These are phyloP conservation scores for Zaprionus ghesquierei DNA, from an alignment of 1,140 invertebrate species.

Conservation along the genomic window DNA sequence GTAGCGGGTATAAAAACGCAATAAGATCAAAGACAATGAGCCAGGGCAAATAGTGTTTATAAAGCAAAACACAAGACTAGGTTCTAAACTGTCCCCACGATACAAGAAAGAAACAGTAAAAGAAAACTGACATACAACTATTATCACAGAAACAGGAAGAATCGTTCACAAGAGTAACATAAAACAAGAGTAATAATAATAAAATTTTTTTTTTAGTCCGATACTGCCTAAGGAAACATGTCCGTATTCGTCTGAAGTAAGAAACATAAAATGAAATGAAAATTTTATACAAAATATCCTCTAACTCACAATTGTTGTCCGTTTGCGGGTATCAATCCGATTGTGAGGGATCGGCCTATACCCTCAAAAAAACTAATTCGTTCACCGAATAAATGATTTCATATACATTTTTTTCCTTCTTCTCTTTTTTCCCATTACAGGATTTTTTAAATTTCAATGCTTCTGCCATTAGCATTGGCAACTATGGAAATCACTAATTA, in stretches of 20 bases:
- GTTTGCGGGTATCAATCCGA: too few relatives aligned
- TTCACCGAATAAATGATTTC: neutral
- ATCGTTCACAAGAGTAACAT: too few relatives aligned
- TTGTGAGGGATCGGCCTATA: neutral
- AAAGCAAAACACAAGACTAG: slow-evolving; percentile 26
- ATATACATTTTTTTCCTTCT: too few relatives aligned
- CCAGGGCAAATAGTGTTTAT: too few relatives aligned
- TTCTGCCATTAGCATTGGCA: neutral
- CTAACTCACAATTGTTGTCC: too few relatives aligned
- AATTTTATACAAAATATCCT: neutral
- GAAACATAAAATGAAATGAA: too few relatives aligned
- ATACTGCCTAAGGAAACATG: neutral
- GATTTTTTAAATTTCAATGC: neutral
- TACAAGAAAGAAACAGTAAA: slow-evolving; percentile 20
- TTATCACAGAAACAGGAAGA: slow-evolving; percentile 4
- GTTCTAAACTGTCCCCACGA: slow-evolving; percentile 7
- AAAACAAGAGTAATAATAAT: slow-evolving; percentile 1
- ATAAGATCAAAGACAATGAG: too few relatives aligned
- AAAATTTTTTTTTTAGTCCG: slow-evolving; percentile 1
- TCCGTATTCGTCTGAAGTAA: too few relatives aligned
- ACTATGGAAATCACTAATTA: neutral
- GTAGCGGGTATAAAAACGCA: too few relatives aligned
- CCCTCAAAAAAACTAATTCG: neutral
- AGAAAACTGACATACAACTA: slow-evolving; percentile 12
- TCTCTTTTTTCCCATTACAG: neutral